A percentile compares a stretch with the other conserved stretches of the same genome.
phyloP scores from a whole-genome alignment of 1,140 invertebrate species.

The Drosophila pandora region DNA sequence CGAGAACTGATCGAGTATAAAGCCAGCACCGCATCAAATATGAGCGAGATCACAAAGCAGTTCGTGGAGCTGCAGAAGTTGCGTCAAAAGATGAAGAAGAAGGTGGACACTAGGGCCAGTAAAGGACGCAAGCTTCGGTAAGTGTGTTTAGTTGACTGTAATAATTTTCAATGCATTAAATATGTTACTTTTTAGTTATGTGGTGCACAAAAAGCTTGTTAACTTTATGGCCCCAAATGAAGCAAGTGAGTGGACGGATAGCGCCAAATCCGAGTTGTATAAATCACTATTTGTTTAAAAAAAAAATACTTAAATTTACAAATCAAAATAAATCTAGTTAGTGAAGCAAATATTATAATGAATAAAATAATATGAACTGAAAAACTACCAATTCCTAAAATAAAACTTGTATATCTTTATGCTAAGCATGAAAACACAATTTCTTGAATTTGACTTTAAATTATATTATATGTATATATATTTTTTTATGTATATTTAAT shows the following conservation, averaged over 20 bases:
- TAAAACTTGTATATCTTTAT: too few species aligned
- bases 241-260: conserved; percentile 89
- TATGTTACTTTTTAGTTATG: conserved; percentile 86
- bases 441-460: conserved; percentile 48
- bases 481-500: conserved; percentile 57
- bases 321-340: conserved; percentile 4
- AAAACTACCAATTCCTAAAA: not conserved
- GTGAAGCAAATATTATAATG: conserved; percentile 2
- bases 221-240: conserved; percentile 96
- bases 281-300: conserved; percentile 92
- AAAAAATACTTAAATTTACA: conserved; percentile 33
- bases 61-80: conserved; percentile 96
- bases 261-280: conserved; percentile 92
- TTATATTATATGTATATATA: conserved; percentile 61
- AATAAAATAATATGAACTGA: conserved; percentile 1
- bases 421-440: not conserved
- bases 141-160: not conserved
- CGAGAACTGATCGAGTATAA: conserved; percentile 96
- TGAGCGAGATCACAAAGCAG: conserved; percentile 91
- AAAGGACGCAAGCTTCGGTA: conserved; percentile 94
- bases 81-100: conserved; percentile 94
- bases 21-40: conserved; percentile 91
- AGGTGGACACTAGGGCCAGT: conserved; percentile 95
- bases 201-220: conserved; percentile 94
- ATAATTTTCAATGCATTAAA: conserved; percentile 1